Evolutionary conservation across 2,888 invertebrate genomes (phyloP).

Genomic region (Andrena minutula): DNA sequence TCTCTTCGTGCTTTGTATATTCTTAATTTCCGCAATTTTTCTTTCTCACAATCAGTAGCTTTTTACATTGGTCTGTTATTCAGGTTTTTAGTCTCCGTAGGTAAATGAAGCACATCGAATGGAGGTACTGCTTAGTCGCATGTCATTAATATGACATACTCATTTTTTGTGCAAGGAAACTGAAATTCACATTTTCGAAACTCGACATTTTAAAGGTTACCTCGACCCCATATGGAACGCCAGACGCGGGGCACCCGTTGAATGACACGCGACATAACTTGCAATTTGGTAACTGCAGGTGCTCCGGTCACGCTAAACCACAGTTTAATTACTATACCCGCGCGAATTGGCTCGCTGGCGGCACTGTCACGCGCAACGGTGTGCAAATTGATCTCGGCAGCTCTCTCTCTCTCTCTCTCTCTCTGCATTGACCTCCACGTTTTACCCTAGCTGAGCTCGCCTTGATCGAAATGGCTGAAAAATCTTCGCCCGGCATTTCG

Average conservation of each 20-base stretch:
- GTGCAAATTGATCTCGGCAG: conserved; percentile 81
- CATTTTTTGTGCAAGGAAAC: conserved; percentile 7
- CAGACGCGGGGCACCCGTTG: conserved; percentile 64
- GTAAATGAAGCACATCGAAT: too few relatives aligned
- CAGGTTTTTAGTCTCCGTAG: too few relatives aligned
- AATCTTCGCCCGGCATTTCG: conserved; percentile 32
- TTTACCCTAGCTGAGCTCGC: conserved; percentile 31
- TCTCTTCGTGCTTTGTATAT: neutral
- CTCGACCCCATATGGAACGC: conserved; percentile 41
- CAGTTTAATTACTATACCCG: conserved; percentile 82
- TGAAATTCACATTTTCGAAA: conserved; percentile 45
- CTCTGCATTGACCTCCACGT: conserved; percentile 70
- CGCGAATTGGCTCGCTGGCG: conserved; percentile 81
- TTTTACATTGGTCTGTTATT: too few relatives aligned
- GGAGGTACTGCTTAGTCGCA: neutral
- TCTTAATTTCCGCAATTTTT: too few relatives aligned
- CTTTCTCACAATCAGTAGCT: too few relatives aligned
- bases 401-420: conserved; percentile 72
- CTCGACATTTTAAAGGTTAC: conserved; percentile 47
- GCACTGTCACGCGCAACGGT: conserved; percentile 81
- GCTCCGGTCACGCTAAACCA: conserved; percentile 82
- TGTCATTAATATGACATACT: neutral
- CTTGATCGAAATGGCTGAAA: conserved; percentile 60
- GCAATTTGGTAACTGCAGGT: conserved; percentile 82
- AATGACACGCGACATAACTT: conserved; percentile 81